Conservation (phyloP, 2,797 vertebrate genomes). For the Lacerta agilis region DNA sequence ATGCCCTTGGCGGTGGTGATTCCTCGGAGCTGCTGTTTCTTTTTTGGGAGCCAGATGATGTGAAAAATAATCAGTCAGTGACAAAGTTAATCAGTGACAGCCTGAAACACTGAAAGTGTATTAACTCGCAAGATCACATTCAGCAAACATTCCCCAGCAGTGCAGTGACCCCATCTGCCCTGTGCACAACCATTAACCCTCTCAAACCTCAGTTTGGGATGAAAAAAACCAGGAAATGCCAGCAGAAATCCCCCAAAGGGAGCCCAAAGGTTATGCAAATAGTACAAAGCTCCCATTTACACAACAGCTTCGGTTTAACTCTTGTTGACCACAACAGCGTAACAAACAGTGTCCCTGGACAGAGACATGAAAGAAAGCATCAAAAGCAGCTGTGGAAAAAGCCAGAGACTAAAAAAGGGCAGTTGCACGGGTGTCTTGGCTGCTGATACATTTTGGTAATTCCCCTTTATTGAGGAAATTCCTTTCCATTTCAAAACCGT, state of each 20-base stretch:
- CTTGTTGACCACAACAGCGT: neutral
- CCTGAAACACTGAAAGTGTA: neutral
- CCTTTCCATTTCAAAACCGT: neutral
- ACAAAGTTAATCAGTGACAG: conserved; percentile 25
- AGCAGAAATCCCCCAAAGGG: neutral
- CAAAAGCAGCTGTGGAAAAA: too few relatives aligned
- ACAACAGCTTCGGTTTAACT: neutral
- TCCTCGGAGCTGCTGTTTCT: neutral
- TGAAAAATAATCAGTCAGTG: conserved; percentile 26
- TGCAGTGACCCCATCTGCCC: conserved; percentile 12
- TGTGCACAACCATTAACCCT: conserved; percentile 24
- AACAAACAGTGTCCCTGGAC: neutral
- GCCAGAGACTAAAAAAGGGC: too few relatives aligned
- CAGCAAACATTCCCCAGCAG: conserved; percentile 13
- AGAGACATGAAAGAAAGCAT: neutral
- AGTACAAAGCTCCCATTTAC: neutral
- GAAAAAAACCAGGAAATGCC: neutral
- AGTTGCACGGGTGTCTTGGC: too few relatives aligned
- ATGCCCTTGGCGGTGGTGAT: neutral
- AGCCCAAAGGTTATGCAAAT: neutral
- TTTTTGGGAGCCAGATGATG: conserved; percentile 3
- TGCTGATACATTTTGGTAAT: neutral
- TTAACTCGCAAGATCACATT: neutral
- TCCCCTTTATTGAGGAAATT: neutral
- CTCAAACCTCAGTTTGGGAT: neutral